phyloP scores from a whole-genome alignment of 2,113 vertebrate species.

The Heterocephalus glaber region DNA sequence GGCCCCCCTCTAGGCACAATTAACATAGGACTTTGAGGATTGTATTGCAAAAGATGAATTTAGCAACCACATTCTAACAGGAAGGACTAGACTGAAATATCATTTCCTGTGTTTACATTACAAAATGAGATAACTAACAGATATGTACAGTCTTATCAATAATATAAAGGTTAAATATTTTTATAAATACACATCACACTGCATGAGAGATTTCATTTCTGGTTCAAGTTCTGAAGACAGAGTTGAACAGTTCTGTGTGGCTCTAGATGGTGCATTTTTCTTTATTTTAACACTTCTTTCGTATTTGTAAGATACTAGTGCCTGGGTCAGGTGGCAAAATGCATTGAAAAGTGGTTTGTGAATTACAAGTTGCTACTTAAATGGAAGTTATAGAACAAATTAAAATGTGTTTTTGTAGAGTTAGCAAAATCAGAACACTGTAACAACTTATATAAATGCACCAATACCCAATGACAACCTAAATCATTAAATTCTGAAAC shows the following conservation, averaged over 20 bases:
- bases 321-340: not conserved
- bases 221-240: not conserved
- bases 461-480: not conserved
- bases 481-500: constrained; percentile 17
- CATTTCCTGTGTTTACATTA: not conserved
- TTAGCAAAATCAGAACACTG: not conserved
- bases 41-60: not conserved
- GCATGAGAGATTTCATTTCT: not conserved
- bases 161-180: not conserved
- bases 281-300: not conserved
- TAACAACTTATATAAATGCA: not conserved
- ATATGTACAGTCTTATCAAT: not conserved
- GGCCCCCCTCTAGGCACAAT: too few species aligned
- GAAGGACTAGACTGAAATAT: not conserved
- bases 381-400: not conserved
- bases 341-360: not conserved
- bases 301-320: not conserved
- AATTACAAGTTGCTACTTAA: not conserved
- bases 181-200: not conserved
- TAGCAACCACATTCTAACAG: not conserved
- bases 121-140: not conserved
- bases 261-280: not conserved
- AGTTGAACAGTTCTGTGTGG: not conserved
- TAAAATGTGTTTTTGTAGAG: not conserved
- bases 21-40: not conserved